These are phyloP conservation scores for Cichlasoma orientale DNA, from an alignment of 2,797 vertebrate species.

Conservation along the genomic window DNA sequence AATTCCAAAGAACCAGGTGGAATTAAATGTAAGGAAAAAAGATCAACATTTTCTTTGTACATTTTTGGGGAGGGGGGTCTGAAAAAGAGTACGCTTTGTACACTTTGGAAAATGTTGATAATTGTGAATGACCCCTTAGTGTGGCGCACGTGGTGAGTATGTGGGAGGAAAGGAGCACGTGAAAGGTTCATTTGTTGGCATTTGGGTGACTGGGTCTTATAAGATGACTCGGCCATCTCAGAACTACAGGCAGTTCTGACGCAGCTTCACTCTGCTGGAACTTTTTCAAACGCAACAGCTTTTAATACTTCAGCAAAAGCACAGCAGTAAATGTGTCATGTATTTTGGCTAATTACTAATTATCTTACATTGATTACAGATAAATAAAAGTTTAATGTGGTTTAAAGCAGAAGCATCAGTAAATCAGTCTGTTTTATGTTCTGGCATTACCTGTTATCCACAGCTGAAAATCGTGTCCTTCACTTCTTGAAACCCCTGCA, in stretches of 20 bases:
- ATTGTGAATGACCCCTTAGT: too few species aligned
- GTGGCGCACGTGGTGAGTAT: neutral
- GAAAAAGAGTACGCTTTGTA: too few species aligned
- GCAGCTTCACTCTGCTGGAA: neutral
- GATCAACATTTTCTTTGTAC: too few species aligned
- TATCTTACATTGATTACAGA: neutral
- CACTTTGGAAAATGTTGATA: too few species aligned
- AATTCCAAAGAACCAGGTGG: too few species aligned
- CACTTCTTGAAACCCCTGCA: neutral
- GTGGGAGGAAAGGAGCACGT: neutral
- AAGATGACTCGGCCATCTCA: neutral
- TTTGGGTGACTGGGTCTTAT: neutral
- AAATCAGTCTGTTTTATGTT: neutral
- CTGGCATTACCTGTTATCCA: neutral
- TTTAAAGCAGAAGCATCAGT: neutral
- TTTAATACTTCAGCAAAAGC: neutral
- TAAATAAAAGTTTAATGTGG: neutral
- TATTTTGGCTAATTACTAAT: neutral
- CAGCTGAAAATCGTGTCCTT: neutral
- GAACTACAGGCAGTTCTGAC: neutral
- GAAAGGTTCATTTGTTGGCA: neutral
- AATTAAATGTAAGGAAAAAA: too few species aligned
- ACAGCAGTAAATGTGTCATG: neutral
- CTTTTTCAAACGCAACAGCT: neutral
- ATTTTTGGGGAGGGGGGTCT: too few species aligned